Evolutionary conservation across 1,140 invertebrate species (phyloP).

Genomic region (Melitaea cinxia): DNA sequence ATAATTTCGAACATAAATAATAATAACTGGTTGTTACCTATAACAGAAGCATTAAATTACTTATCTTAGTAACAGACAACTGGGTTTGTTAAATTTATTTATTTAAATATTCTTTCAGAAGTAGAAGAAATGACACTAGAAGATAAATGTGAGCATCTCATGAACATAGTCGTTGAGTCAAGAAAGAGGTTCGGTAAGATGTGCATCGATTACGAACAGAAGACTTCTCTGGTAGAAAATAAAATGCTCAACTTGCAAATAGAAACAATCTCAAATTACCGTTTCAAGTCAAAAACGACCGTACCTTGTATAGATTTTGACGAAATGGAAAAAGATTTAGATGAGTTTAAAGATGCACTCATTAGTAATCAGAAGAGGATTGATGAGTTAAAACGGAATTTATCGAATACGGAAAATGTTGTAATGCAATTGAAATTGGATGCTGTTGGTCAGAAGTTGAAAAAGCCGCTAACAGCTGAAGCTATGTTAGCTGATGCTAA

Average conservation of each 20-base stretch:
- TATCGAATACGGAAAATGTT: conserved; percentile 52
- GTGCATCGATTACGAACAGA: conserved; percentile 63
- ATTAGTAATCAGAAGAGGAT: conserved; percentile 45
- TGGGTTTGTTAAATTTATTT: no score
- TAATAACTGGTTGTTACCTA: no score
- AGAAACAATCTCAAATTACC: conserved; percentile 50
- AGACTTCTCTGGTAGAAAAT: conserved; percentile 56
- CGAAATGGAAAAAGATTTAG: conserved; percentile 50
- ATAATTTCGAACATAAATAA: no score
- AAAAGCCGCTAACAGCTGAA: conserved; percentile 47
- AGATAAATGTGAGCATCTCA: conserved; percentile 65
- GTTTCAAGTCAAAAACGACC: conserved; percentile 53
- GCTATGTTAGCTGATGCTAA: conserved; percentile 53
- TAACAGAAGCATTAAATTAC: no score
- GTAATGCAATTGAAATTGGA: conserved; percentile 58
- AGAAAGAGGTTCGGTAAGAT: conserved; percentile 65
- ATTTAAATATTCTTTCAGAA: conserved; percentile 39
- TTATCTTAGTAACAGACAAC: no score
- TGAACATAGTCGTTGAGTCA: conserved; percentile 67
- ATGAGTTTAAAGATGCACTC: conserved; percentile 52
- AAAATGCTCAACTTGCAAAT: conserved; percentile 62
- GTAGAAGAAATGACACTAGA: conserved; percentile 43
- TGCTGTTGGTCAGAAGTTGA: conserved; percentile 44
- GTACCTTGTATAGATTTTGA: conserved; percentile 42
- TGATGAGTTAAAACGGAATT: conserved; percentile 46